Conservation (phyloP, 2,797 vertebrate species). For the Chaenodraco wilsoni region DNA sequence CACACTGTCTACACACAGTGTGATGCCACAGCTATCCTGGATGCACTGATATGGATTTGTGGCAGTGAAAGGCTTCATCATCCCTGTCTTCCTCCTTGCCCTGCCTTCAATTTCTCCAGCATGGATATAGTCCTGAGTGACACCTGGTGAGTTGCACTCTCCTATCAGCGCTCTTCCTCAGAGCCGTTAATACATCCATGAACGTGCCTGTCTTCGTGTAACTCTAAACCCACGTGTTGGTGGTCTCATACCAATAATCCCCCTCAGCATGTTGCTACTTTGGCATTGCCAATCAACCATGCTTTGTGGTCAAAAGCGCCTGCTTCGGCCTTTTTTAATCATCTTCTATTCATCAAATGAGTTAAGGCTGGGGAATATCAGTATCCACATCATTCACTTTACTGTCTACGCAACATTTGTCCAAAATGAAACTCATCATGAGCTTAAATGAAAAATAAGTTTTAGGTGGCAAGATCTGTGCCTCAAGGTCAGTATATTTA, state of each 20-base stretch:
- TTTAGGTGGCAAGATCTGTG: slow-evolving; percentile 2
- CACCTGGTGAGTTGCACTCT: slow-evolving; percentile 62
- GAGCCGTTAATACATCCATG: slow-evolving; percentile 61
- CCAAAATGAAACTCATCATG: slow-evolving; percentile 9
- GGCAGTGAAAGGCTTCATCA: slow-evolving; percentile 75
- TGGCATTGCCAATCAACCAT: slow-evolving; percentile 34
- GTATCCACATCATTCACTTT: slow-evolving; percentile 29
- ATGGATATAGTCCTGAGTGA: slow-evolving; percentile 71
- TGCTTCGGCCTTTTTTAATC: slow-evolving; percentile 26
- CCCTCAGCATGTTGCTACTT: slow-evolving; percentile 33
- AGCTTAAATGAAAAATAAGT: not conserved
- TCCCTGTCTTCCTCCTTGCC: slow-evolving; percentile 60
- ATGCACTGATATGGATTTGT: slow-evolving; percentile 64
- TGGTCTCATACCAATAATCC: slow-evolving; percentile 68
- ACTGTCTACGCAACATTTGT: not conserved
- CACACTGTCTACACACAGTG: slow-evolving; percentile 38
- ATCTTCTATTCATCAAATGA: slow-evolving; percentile 42
- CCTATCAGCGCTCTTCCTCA: slow-evolving; percentile 45
- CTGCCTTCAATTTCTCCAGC: slow-evolving; percentile 74
- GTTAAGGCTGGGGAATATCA: slow-evolving; percentile 20
- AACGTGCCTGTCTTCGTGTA: slow-evolving; percentile 52
- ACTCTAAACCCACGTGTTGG: slow-evolving; percentile 51
- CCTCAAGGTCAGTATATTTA: not conserved
- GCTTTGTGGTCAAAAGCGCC: slow-evolving; percentile 36
- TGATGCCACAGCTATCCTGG: slow-evolving; percentile 49